Conservation (phyloP, 2,113 vertebrate genomes). For the Corythornis vintsioides region DNA sequence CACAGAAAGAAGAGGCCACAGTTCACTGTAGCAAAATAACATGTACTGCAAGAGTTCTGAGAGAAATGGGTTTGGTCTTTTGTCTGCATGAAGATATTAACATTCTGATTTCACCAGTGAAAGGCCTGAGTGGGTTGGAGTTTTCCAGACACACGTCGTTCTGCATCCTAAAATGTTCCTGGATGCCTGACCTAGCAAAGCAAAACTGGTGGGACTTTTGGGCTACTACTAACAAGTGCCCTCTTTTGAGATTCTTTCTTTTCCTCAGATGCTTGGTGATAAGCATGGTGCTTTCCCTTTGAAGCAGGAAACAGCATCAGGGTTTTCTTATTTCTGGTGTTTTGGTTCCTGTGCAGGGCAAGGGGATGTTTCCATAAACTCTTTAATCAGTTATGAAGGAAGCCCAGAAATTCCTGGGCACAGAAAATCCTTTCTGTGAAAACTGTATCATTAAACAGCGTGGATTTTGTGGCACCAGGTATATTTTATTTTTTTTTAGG, state of each 20-base stretch:
- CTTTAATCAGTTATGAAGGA: constrained; percentile 8
- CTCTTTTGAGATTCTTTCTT: not conserved
- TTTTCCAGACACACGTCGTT: not conserved
- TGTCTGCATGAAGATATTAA: not conserved
- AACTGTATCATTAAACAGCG: not conserved
- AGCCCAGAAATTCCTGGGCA: constrained; percentile 47
- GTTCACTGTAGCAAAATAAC: not conserved
- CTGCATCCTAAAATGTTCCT: not conserved
- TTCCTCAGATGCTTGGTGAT: not conserved
- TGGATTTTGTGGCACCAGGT: not conserved
- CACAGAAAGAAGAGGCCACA: not conserved
- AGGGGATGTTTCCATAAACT: constrained; percentile 36
- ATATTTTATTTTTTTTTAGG: not conserved
- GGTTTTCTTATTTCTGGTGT: constrained; percentile 37
- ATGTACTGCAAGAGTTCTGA: not conserved
- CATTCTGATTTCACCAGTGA: not conserved
- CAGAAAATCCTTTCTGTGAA: constrained; percentile 8
- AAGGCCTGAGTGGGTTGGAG: not conserved
- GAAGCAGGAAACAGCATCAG: constrained; percentile 26
- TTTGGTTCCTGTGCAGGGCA: constrained; percentile 56
- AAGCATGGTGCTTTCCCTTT: not conserved
- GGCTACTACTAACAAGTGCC: not conserved
- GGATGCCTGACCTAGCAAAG: not conserved
- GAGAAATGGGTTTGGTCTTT: not conserved
- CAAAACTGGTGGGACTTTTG: not conserved